These are phyloP conservation scores for Poeciliopsis prolifica DNA, from an alignment of 2,113 vertebrate genomes.

Conservation along the genomic window DNA sequence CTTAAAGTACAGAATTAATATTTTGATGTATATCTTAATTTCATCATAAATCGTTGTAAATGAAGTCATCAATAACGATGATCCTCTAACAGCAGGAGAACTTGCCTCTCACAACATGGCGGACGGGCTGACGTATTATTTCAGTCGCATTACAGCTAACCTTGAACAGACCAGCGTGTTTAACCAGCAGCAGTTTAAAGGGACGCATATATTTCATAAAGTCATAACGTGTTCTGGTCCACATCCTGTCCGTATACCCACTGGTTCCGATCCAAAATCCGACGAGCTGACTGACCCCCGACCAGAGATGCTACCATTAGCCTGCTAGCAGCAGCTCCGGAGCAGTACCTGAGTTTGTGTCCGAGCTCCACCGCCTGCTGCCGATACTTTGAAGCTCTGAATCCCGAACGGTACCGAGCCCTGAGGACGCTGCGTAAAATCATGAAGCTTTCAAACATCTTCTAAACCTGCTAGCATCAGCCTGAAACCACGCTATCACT, in stretches of 20 bases:
- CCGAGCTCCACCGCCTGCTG: not conserved
- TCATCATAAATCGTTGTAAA: no score
- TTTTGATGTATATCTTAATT: no score
- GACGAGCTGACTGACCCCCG: not conserved
- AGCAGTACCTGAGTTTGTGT: slow-evolving; percentile 12
- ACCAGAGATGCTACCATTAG: slow-evolving; percentile 2
- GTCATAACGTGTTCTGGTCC: not conserved
- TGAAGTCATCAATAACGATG: no score
- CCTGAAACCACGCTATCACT: not conserved
- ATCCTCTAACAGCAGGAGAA: not conserved
- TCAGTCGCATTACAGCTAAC: not conserved
- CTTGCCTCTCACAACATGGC: not conserved
- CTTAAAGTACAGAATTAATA: no score
- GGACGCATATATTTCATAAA: not conserved
- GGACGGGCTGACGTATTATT: not conserved
- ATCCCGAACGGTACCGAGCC: not conserved
- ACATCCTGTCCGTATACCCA: not conserved
- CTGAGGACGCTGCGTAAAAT: not conserved
- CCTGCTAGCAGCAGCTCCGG: not conserved
- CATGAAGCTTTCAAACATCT: slow-evolving; percentile 4
- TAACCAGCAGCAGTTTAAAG: not conserved
- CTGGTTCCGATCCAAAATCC: not conserved
- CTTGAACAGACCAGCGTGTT: not conserved
- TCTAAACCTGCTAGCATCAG: not conserved
- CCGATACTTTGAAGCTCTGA: not conserved